Base-by-base conservation (phyloP, 2,113 vertebrate genomes). In the Salvelinus alpinus region DNA sequence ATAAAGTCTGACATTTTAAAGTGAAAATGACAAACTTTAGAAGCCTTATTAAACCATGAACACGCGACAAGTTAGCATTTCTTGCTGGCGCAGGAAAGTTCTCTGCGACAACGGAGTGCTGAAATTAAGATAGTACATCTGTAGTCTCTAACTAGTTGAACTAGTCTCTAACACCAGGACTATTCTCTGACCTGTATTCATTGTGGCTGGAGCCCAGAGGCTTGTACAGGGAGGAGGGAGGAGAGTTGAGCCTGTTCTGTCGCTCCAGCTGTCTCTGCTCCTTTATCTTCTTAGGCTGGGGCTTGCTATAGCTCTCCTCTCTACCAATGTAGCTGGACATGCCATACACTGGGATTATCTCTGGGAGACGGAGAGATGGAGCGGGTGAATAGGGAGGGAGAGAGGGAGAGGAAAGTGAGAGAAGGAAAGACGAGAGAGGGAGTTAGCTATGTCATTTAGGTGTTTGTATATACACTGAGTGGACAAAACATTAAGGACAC, bases 241-340 rank as follows among this genome's bases (percentile, higher is more conserved):
- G 97, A 57, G 96, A 98, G 80, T 95, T 99, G 27, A 98, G 94
- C 9, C 96, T 94, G 88, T 98, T 99, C 80, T 99, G 97, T 59
- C 96, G 94, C 84, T 98, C 97, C 0, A 96, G 94, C 90, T 96
- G 95, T 85, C 95, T 92, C 78, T 96, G 95, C 79, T 98, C 98
- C 83, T 96, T 95, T 44, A 92, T 92, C 76, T 98, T 99, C 87
- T 98, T 99, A 90, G 96, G 96, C 60, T 95, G 97, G 6, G 96
- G 96, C 84, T 99, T 99, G 87, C 89, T 93, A 92, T 97, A 98
- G 48, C 14, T 51, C 72, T 99, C 97, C 84, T 99, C 97, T 79
- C 96, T 91, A 75, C 94, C 95, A 60, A 97, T 95, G 81, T 95
- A 98, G 92, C 94, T 98, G n/a, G 96, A 97, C 96, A 99, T 98